Percentiles rank a stretch among this genome's conserved stretches.
Conservation (phyloP, 2,888 invertebrate genomes). For the Phania funesta region DNA sequence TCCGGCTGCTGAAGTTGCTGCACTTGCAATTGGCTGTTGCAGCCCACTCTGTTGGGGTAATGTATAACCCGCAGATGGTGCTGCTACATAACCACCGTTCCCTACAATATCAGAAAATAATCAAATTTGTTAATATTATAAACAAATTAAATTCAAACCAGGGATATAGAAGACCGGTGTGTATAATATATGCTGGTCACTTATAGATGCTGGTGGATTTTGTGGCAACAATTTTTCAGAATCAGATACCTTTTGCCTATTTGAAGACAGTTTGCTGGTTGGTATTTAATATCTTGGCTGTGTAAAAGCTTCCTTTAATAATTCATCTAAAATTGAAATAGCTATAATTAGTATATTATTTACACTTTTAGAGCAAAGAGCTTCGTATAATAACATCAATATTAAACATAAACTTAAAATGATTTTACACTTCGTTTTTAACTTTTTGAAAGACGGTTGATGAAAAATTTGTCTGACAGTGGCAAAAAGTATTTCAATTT, state of each 20-base stretch:
- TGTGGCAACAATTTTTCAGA: slow-evolving; percentile 43
- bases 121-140: background rate
- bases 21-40: slow-evolving; percentile 54
- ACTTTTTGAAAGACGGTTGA: no score
- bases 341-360: background rate
- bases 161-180: slow-evolving; percentile 62
- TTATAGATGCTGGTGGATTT: slow-evolving; percentile 18
- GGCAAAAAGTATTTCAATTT: no score
- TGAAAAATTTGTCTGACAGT: no score
- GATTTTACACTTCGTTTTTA: no score
- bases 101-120: slow-evolving; percentile 62
- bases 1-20: slow-evolving; percentile 34
- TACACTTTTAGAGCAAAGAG: background rate
- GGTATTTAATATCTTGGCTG: slow-evolving; percentile 29
- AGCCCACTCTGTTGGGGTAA: slow-evolving; percentile 75
- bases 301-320: slow-evolving; percentile 28
- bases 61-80: slow-evolving; percentile 75
- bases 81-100: slow-evolving; percentile 80
- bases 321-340: slow-evolving; percentile 3
- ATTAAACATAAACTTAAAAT: no score
- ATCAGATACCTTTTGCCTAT: slow-evolving; percentile 48
- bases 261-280: slow-evolving; percentile 60
- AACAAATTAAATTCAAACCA: slow-evolving; percentile 32
- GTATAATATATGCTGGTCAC: slow-evolving; percentile 50
- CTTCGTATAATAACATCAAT: no score